A percentile compares a stretch with the other conserved stretches of the same genome.
Conservation (phyloP, 2,797 vertebrate genomes). For the Sebastes kiyomatsui region DNA sequence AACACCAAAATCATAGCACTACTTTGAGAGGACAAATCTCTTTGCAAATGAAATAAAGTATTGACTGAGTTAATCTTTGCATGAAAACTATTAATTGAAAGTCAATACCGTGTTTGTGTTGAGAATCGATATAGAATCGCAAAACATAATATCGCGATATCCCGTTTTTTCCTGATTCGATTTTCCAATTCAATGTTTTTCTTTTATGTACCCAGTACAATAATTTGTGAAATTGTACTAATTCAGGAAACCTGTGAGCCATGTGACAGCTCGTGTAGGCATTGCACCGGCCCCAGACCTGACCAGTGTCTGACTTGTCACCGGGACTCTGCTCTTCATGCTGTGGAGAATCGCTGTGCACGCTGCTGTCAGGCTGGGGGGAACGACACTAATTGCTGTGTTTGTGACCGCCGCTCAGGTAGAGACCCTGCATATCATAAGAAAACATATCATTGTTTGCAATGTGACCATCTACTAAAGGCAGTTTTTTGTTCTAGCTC, state of each 20-base stretch:
- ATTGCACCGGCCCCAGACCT: slow-evolving; percentile 77
- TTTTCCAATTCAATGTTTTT: too few species aligned
- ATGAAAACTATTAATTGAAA: too few species aligned
- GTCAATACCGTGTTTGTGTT: too few species aligned
- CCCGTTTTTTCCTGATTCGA: too few species aligned
- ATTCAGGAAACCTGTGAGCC: slow-evolving; percentile 76
- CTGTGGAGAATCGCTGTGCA: slow-evolving; percentile 77
- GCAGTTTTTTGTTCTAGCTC: slow-evolving; percentile 57
- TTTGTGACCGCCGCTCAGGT: slow-evolving; percentile 83
- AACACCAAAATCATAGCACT: too few species aligned
- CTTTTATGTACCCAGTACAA: not conserved
- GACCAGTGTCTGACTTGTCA: slow-evolving; percentile 83
- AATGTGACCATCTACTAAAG: not conserved
- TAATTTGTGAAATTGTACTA: not conserved
- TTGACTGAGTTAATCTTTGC: too few species aligned
- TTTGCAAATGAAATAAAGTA: too few species aligned
- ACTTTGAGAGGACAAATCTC: too few species aligned
- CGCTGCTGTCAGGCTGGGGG: slow-evolving; percentile 75
- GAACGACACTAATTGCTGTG: slow-evolving; percentile 79
- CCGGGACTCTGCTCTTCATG: slow-evolving; percentile 77
- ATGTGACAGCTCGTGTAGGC: slow-evolving; percentile 81
- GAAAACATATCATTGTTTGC: not conserved
- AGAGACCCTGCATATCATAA: not conserved
- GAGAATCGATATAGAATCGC: too few species aligned
- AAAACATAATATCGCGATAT: too few species aligned